Evolutionary conservation across 2,797 vertebrate genomes (phyloP), one percentile per base, ranked within the genome.

Genomic region (Streptopelia turtur): DNA sequence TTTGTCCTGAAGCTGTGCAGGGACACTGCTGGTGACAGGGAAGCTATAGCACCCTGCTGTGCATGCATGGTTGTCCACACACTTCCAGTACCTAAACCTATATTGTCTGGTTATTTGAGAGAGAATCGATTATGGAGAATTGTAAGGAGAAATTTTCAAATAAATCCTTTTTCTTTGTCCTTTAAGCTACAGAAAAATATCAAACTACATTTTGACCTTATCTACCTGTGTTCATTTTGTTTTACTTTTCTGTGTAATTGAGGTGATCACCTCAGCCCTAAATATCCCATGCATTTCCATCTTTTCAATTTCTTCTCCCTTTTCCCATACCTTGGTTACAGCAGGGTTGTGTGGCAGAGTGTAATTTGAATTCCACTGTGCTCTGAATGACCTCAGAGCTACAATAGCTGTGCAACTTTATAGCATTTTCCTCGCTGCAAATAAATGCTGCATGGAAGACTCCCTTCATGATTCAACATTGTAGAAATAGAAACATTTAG

Each of bases 231-330:
- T 91, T 89, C 66, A 22, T 90, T 95, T 94, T 96, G 71, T 66
- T 95, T 93, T 75, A 95, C 85, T 96, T 60, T 86, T 81, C 65
- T 93, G 70, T 94, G 79, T 96, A 97, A 97, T 94, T 94, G 94
- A 95, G 95, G 92, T 92, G 93, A 33, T 74, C 83, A 94, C 96
- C 93, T 93, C 85, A 93, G 66, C 50, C 93, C 76, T 93, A 88
- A 95, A 77, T 87, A 94, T 52, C 68, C 53, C 70, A 30, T 74
- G 76, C 63, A 95, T 95, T 95, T 97, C 89, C 79, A 82, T 78
- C 92, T 93, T 96, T 96, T 88, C 95, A 83, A 70, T 96, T 92
- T 95, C 81, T 45, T 94, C 57, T 83, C 57, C 39, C 30, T 59
- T 92, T 87, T 78, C 83, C 91, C 70, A 43, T 37, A 22, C 59